Conservation (phyloP, 2,113 vertebrate genomes). For the Mormyrus iriodes region DNA sequence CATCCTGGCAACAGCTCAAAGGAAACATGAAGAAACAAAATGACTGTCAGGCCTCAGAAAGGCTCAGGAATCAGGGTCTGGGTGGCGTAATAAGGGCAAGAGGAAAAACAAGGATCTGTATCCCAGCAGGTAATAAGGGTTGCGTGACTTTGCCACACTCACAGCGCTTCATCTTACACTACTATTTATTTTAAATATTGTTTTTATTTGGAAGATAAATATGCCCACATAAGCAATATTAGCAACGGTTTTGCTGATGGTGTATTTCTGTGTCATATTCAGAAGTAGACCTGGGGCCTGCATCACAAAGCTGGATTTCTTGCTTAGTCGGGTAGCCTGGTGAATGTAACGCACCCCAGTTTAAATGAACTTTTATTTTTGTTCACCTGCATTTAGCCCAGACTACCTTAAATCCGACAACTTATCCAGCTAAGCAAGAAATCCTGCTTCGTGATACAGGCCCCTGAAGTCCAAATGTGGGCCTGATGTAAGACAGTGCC, state of each 20-base stretch:
- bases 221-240: background rate
- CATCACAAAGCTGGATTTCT: background rate
- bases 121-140: background rate
- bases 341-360: background rate
- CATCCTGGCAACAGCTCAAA: background rate
- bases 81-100: background rate
- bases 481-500: background rate
- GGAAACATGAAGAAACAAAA: background rate
- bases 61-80: background rate
- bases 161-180: background rate
- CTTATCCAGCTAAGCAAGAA: background rate
- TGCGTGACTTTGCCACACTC: background rate
- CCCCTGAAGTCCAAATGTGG: background rate
- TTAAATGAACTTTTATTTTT: background rate
- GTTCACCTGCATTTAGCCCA: background rate
- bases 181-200: background rate
- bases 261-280: background rate
- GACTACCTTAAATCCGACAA: background rate
- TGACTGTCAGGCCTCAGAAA: background rate
- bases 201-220: background rate
- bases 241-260: background rate
- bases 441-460: background rate
- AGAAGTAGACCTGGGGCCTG: too few relatives aligned
- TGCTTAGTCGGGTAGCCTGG: background rate
- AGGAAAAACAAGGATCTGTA: background rate